Percentiles rank a stretch among this genome's conserved stretches.
Evolutionary conservation across 2,888 invertebrate genomes (phyloP).

Genomic region (Meliscaeva auricollis): DNA sequence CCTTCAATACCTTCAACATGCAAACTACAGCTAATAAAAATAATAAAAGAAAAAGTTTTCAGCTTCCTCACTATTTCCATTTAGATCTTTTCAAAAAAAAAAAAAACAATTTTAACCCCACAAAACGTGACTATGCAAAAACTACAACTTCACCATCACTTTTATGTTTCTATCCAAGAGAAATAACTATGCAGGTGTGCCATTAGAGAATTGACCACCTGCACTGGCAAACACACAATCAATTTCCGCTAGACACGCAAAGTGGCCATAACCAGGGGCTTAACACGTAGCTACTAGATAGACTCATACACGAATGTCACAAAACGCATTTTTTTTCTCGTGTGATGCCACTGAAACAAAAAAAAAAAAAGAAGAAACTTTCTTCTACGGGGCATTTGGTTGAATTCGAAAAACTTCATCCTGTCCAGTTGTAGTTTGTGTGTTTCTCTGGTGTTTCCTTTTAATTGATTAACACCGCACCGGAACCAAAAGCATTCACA

Average conservation of each 20-base stretch:
- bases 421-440: background rate
- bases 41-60: background rate
- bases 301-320: background rate
- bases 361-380: constrained; percentile 14
- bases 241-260: constrained; percentile 57
- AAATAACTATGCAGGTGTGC: constrained; percentile 21
- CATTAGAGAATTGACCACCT: constrained; percentile 42
- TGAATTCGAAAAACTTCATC: constrained; percentile 11
- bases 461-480: constrained; percentile 54
- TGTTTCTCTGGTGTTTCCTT: constrained; percentile 24
- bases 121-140: constrained; percentile 48
- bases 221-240: constrained; percentile 37
- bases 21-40: background rate
- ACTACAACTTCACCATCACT: background rate
- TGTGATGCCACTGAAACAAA: too few relatives aligned
- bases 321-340: too few relatives aligned
- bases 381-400: background rate
- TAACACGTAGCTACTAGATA: constrained; percentile 9
- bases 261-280: constrained; percentile 36
- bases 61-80: constrained; percentile 7
- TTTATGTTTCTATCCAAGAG: background rate
- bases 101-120: constrained; percentile 32
- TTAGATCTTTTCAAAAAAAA: constrained; percentile 12
- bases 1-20: background rate
- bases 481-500: background rate